These are phyloP conservation scores for Drosophila ogumai DNA, from an alignment of 1,140 invertebrate genomes.

Conservation along the genomic window DNA sequence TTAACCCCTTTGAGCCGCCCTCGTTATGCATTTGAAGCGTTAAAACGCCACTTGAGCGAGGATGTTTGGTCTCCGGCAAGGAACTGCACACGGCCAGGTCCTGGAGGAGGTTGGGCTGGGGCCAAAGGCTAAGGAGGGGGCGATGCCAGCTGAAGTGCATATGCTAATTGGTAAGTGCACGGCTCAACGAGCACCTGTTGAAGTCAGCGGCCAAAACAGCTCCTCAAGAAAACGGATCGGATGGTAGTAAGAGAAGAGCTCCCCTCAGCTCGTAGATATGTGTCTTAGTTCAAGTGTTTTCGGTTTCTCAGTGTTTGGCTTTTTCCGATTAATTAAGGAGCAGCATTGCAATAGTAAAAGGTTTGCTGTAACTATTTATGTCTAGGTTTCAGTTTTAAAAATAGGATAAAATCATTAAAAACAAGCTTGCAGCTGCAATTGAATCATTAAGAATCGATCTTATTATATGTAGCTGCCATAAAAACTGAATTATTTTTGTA, in stretches of 20 bases:
- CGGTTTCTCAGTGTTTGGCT: background rate
- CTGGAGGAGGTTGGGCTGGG: background rate
- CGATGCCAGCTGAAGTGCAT: constrained; percentile 31
- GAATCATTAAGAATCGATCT: too few species aligned
- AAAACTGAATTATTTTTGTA: too few species aligned
- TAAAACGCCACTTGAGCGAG: constrained; percentile 71
- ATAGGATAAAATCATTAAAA: background rate
- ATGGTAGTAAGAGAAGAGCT: background rate
- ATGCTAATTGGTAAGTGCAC: constrained; percentile 54
- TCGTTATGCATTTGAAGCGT: constrained; percentile 75
- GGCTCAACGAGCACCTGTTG: constrained; percentile 56
- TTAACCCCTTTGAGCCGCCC: constrained; percentile 54
- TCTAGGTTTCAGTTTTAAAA: too few species aligned
- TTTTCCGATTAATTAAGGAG: background rate
- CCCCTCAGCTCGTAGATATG: background rate
- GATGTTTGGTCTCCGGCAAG: constrained; percentile 37
- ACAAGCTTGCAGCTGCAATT: too few species aligned
- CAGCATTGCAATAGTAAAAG: background rate
- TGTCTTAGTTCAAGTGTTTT: background rate
- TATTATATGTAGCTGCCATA: too few species aligned
- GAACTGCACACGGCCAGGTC: constrained; percentile 7
- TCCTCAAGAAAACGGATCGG: background rate
- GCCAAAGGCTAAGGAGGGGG: background rate
- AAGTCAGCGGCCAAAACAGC: constrained; percentile 6
- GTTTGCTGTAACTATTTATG: background rate